Evolutionary conservation across 2,888 invertebrate species (phyloP).

Genomic region (Marasmarcha lunaedactyla): DNA sequence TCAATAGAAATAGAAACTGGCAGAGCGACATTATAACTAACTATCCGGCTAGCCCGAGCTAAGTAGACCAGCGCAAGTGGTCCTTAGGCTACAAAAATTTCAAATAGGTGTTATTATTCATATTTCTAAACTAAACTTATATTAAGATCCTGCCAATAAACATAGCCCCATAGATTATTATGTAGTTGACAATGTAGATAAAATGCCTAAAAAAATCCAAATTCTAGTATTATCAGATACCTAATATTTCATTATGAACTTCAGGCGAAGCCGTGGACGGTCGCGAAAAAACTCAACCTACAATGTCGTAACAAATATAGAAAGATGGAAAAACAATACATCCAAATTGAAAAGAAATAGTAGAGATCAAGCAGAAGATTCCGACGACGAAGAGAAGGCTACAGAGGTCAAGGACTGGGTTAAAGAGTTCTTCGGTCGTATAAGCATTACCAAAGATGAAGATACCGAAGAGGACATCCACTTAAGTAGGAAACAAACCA

Average conservation of each 20-base stretch:
- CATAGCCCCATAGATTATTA: too few species aligned
- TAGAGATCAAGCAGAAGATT: conserved; percentile 22
- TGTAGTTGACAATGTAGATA: too few species aligned
- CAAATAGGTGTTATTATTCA: too few species aligned
- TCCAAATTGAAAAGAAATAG: conserved; percentile 39
- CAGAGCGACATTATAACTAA: too few species aligned
- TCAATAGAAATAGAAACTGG: too few species aligned
- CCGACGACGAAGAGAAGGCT: conserved; percentile 33
- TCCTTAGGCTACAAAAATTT: too few species aligned
- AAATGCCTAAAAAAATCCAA: too few species aligned
- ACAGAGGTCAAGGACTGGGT: conserved; percentile 42
- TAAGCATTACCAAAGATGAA: conserved; percentile 31
- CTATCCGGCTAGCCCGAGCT: too few species aligned
- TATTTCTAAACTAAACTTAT: too few species aligned
- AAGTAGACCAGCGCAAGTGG: too few species aligned
- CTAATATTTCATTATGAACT: conserved; percentile 55
- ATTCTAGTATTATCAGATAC: too few species aligned
- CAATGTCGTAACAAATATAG: conserved; percentile 23
- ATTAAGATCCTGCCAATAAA: too few species aligned
- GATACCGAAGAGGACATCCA: conserved; percentile 57
- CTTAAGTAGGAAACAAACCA: conserved; percentile 54
- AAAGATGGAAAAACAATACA: conserved; percentile 11
- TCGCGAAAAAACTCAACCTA: conserved; percentile 35
- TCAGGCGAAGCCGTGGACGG: conserved; percentile 34
- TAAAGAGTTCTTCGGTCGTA: conserved; percentile 41